phyloP scores from a whole-genome alignment of 1,140 invertebrate genomes.

The Brachionus rubens region DNA sequence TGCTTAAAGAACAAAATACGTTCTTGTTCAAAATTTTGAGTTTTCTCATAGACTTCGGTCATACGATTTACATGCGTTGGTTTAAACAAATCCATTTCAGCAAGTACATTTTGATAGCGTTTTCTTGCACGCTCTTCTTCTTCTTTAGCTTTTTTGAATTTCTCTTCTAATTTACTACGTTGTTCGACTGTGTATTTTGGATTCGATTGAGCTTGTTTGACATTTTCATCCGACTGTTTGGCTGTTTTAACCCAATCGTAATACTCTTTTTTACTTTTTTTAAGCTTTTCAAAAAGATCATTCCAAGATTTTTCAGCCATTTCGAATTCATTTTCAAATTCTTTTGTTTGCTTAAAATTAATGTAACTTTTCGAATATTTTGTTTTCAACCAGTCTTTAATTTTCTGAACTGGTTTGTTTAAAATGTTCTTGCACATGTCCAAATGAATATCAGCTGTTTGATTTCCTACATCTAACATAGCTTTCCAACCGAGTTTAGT shows the following conservation, averaged over 20 bases:
- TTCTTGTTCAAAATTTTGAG: slow-evolving; percentile 89
- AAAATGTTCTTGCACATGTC: background rate
- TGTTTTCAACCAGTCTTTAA: slow-evolving; percentile 34
- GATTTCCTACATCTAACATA: slow-evolving; percentile 83
- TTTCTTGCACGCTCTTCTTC: slow-evolving; percentile 85
- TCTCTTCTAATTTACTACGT: slow-evolving; percentile 90
- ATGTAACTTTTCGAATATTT: slow-evolving; percentile 30
- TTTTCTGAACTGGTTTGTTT: background rate
- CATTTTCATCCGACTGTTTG: slow-evolving; percentile 89
- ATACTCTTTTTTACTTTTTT: slow-evolving; percentile 86
- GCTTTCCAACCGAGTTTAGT: slow-evolving; percentile 93
- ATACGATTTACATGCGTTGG: slow-evolving; percentile 79
- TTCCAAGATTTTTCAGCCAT: slow-evolving; percentile 92
- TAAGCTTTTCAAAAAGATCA: slow-evolving; percentile 76
- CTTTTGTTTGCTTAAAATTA: slow-evolving; percentile 45
- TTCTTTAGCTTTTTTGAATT: slow-evolving; percentile 83
- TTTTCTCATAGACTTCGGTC: slow-evolving; percentile 79
- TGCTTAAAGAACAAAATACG: slow-evolving; percentile 59
- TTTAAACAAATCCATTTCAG: slow-evolving; percentile 90
- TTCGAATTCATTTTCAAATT: slow-evolving; percentile 37
- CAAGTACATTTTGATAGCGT: slow-evolving; percentile 82
- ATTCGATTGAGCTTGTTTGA: slow-evolving; percentile 87
- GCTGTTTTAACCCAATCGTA: slow-evolving; percentile 89
- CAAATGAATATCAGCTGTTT: slow-evolving; percentile 63
- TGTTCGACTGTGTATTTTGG: slow-evolving; percentile 89